phyloP scores from a whole-genome alignment of 1,140 invertebrate genomes.

The Cotesia chilonis region DNA sequence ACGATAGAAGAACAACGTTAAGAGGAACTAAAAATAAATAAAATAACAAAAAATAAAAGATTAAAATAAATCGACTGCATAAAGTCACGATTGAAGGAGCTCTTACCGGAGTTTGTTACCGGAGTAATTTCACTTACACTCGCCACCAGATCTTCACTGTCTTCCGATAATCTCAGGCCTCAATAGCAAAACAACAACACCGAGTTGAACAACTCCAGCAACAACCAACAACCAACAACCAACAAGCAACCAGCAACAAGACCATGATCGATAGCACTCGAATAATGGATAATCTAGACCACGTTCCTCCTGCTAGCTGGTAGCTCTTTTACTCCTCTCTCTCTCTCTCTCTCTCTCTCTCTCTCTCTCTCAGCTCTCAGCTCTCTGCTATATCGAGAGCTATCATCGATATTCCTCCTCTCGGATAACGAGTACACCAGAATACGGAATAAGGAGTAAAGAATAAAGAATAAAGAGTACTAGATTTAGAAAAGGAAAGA shows the following conservation, averaged over 20 bases:
- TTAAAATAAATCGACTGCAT: slow-evolving; percentile 3
- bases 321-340: too few species aligned
- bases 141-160: slow-evolving; percentile 1
- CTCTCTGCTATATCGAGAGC: not conserved
- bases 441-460: not conserved
- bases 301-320: not conserved
- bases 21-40: not conserved
- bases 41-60: not conserved
- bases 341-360: too few species aligned
- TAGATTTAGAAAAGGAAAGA: too few species aligned
- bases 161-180: slow-evolving; percentile 8
- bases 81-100: slow-evolving; percentile 34
- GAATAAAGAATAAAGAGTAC: not conserved
- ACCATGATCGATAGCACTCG: slow-evolving; percentile 30
- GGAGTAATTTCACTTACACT: slow-evolving; percentile 36
- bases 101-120: slow-evolving; percentile 16
- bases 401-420: slow-evolving; percentile 30
- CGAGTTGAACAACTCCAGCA: too few species aligned
- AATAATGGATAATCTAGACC: not conserved
- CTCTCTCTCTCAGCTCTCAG: too few species aligned
- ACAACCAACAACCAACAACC: too few species aligned
- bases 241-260: not conserved
- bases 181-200: too few species aligned
- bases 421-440: too few species aligned
- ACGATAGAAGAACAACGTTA: not conserved